Evolutionary conservation across 2,113 vertebrate species (phyloP).

Genomic region (Pterophyllum scalare): DNA sequence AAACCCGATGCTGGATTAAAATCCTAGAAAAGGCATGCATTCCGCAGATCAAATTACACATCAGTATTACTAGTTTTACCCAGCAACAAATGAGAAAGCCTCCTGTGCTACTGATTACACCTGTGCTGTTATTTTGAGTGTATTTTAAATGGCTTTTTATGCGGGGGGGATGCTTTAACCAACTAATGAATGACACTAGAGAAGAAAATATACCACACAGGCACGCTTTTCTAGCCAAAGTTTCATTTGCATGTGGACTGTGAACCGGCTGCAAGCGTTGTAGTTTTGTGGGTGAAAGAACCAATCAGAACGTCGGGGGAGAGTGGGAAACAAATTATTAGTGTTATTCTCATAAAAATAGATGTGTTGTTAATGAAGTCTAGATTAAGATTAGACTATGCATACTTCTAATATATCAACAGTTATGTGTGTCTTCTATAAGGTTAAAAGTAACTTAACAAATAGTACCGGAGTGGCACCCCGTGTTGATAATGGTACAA

Average conservation of each 20-base stretch:
- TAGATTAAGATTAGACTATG: not conserved
- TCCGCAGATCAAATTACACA: not conserved
- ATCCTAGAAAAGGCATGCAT: not conserved
- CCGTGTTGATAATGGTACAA: constrained; percentile 66
- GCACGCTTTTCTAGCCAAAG: not conserved
- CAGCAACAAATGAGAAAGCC: not conserved
- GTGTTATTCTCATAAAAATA: not conserved
- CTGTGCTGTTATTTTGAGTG: not conserved
- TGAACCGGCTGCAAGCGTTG: not conserved
- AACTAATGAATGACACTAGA: not conserved
- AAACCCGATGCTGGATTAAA: not conserved
- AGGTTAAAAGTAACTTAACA: not conserved
- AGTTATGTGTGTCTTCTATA: not conserved
- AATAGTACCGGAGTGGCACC: not conserved
- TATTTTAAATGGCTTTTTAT: not conserved
- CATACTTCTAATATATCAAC: fast-evolving
- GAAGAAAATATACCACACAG: not conserved
- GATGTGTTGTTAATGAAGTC: fast-evolving
- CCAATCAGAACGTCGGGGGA: not conserved
- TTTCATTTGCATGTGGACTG: constrained; percentile 29
- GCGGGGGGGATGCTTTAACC: not conserved
- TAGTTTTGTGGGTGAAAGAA: constrained; percentile 19
- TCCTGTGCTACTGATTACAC: not conserved
- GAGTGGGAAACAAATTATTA: fast-evolving
- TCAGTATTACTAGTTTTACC: not conserved